Evolutionary conservation across 2,113 vertebrate species (phyloP), one percentile per base, ranked within the genome.

Genomic region (Nymphicus hollandicus): DNA sequence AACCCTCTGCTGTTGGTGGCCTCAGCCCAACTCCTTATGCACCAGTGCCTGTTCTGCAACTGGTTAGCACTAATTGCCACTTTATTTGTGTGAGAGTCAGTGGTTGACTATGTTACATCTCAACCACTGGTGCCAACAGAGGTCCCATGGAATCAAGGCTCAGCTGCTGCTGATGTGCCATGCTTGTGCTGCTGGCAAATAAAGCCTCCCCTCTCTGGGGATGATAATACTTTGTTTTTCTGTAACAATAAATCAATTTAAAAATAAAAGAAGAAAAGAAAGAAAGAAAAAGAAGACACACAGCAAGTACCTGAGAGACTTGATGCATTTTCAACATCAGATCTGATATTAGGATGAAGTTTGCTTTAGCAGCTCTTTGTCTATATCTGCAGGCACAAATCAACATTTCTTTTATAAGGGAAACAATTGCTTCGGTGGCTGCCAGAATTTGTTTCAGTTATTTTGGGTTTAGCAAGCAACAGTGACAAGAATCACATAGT

Each of bases 361-460:
- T 92, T 95, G 18, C 3, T 88, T 78, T 71, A 70, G 53, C 17
- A 81, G 37, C 11, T 49, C 29, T 86, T 65, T n/a, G 44, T 60
- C 58, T 76, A 18, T 66, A 83, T 49, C 78, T 9, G 19, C 52
- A 79, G 90, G 74, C 28, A 91, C 43, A 90, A 81, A 91, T 70
- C 78, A 96, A 63, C 47, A 24, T 50, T 79, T 18, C 28, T 86
- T 52, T 83, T 89, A 44, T 58, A 44, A 88, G n/a, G 37, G 35
- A 88, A 61, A 74, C 28, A 69, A 86, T 55, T 83, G 39, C 37
- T 69, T 60, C 1, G 1, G 35, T 65, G 80, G 80, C 78, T 96
- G 88, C 29, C n/a, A 72, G 78, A 53, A 69, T 86, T 72, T 44
- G 28, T 74, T 95, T 73, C 20, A 39, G 23, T 83, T 89, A 73